Base-by-base conservation (phyloP, 2,113 vertebrate species). In the Chinchilla lanigera region DNA sequence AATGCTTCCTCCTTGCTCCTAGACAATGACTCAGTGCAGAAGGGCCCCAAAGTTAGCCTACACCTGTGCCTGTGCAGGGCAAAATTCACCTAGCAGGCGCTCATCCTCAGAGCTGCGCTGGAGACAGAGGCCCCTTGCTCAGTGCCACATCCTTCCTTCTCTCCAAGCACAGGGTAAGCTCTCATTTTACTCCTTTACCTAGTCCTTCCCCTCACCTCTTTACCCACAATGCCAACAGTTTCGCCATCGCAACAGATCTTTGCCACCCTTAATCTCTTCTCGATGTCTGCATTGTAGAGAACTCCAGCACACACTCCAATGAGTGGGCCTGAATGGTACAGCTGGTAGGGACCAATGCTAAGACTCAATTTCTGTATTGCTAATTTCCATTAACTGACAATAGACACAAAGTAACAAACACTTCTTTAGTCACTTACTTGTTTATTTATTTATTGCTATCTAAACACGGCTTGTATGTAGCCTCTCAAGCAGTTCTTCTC, bases 121-220 rank as follows among this genome's bases (percentile, higher is more conserved):
- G 7, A 24, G 50, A 11, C 8, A 12, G 28, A 52, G 33, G 1
- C 44, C 54, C 50, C 65, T 86, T 7, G 0, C 11, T 33, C 19
- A 41, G 4, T 38, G 17, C 3, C 7, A 3, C 2, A 5, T 20
- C 28, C 13, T 52, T 50, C 7, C 19, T 5, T 78, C 22, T 89
- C 67, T 80, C 56, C 47, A 44, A 38, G 54, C 47, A 67, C 1
- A 11, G 2, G 20, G 14, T 65, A 44, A 26, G 6, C 22, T 80
- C 28, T 1, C 7, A 28, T 22, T 75, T 44, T 17, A 14, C 26
- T 19, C 20, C 4, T 14, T 7, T 1, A 1, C 8, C 19, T 24
- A 3, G 3, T 28, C 41, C 14, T 4, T 2, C 2, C 71, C 30
- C 17, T 85, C 47, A 50, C 28, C 30, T 26, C 35, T 44, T 30